These are phyloP conservation scores for Tympanuchus pallidicinctus DNA, from an alignment of 2,113 vertebrate genomes.

Conservation along the genomic window DNA sequence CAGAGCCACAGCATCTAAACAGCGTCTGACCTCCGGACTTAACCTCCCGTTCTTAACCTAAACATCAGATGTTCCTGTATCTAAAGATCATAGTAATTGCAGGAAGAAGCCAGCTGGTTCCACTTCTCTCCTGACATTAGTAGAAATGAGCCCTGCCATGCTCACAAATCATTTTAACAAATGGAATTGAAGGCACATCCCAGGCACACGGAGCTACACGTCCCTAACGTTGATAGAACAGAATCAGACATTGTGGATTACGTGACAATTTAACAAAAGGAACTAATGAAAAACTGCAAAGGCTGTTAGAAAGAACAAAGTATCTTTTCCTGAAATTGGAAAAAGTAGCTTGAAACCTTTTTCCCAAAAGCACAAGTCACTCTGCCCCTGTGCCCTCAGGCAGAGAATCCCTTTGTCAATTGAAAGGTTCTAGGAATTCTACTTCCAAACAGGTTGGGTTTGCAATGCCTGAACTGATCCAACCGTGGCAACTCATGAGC, in stretches of 20 bases:
- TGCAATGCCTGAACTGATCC: not conserved
- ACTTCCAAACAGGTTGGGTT: not conserved
- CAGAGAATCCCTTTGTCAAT: not conserved
- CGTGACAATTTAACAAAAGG: not conserved
- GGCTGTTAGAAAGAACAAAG: not conserved
- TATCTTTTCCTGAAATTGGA: not conserved
- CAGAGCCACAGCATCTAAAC: not conserved
- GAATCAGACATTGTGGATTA: not conserved
- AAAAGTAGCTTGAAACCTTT: not conserved
- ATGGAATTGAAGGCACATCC: not conserved
- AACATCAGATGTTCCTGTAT: not conserved
- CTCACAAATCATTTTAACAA: not conserved
- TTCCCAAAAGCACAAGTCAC: not conserved
- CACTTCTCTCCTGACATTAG: rapidly evolving
- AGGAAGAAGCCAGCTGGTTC: not conserved
- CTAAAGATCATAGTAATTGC: not conserved
- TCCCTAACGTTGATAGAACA: not conserved
- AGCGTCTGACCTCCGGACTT: not conserved
- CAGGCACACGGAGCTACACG: not conserved
- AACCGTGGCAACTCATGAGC: not conserved
- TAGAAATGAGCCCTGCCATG: not conserved
- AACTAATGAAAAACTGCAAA: not conserved
- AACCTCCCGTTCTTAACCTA: not conserved
- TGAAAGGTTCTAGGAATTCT: not conserved
- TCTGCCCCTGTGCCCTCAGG: not conserved